These are phyloP conservation scores for Turdus rufiventris DNA, from an alignment of 2,113 vertebrate genomes.

Conservation along the genomic window DNA sequence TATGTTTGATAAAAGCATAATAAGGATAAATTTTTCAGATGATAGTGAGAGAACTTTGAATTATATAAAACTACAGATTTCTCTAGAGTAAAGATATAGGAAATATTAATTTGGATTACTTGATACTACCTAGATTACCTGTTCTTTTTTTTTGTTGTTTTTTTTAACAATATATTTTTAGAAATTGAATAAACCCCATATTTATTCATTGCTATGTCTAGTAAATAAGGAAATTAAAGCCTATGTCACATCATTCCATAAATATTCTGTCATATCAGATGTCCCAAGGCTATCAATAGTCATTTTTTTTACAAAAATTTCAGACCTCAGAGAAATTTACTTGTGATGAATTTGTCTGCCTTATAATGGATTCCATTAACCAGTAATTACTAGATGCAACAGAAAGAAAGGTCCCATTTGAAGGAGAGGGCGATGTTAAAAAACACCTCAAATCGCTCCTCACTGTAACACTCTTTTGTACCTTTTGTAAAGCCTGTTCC, in stretches of 20 bases:
- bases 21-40: background rate
- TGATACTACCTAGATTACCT: background rate
- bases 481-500: background rate
- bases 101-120: background rate
- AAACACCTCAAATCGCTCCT: background rate
- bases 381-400: background rate
- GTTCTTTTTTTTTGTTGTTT: fast-evolving
- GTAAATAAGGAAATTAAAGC: background rate
- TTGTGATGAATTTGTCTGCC: background rate
- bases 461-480: background rate
- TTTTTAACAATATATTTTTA: background rate
- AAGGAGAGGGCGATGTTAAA: background rate
- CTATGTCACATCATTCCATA: background rate
- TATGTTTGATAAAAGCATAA: background rate
- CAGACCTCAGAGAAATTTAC: background rate
- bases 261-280: background rate
- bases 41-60: background rate
- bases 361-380: background rate
- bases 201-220: background rate
- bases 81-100: background rate
- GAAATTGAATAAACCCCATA: fast-evolving
- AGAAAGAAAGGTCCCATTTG: background rate
- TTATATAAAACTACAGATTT: background rate
- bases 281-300: background rate
- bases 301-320: background rate